Conservation (phyloP, 1,140 invertebrate species). For the Zeugodacus cucurbitae region DNA sequence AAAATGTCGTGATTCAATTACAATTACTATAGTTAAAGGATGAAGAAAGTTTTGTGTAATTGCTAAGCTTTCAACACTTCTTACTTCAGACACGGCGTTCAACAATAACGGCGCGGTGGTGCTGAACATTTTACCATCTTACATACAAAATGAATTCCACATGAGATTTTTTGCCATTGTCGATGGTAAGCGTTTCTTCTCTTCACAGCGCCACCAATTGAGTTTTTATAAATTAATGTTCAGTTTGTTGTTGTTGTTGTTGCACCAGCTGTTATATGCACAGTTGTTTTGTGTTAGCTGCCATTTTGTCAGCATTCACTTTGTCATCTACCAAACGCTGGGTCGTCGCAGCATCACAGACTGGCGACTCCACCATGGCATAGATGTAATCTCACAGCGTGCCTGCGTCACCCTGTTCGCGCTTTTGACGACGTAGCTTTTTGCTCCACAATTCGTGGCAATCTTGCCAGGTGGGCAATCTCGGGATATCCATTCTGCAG, state of each 20-base stretch:
- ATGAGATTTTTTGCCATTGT: neutral
- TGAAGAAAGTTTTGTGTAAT: neutral
- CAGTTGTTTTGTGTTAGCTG: neutral
- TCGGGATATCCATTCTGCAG: conserved; percentile 82
- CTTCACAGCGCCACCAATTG: neutral
- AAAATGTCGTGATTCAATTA: conserved; percentile 15
- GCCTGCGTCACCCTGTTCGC: conserved; percentile 71
- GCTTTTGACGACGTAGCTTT: conserved; percentile 82
- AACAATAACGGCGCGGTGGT: neutral
- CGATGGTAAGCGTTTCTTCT: neutral
- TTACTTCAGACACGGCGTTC: neutral
- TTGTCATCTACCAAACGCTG: neutral
- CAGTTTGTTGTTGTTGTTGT: neutral
- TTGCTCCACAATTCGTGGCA: conserved; percentile 99
- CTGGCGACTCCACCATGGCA: neutral
- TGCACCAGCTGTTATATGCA: neutral
- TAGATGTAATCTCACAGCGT: conserved; percentile 24
- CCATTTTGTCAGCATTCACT: neutral
- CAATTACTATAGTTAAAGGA: neutral
- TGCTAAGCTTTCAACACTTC: conserved; percentile 15
- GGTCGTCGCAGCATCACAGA: neutral
- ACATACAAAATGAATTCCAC: neutral
- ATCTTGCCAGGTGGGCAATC: conserved; percentile 95
- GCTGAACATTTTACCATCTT: neutral
- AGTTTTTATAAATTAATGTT: neutral